A percentile compares a stretch with the other conserved stretches of the same genome.
phyloP scores from a whole-genome alignment of 1,140 invertebrate genomes.

The Hyles vespertilio region DNA sequence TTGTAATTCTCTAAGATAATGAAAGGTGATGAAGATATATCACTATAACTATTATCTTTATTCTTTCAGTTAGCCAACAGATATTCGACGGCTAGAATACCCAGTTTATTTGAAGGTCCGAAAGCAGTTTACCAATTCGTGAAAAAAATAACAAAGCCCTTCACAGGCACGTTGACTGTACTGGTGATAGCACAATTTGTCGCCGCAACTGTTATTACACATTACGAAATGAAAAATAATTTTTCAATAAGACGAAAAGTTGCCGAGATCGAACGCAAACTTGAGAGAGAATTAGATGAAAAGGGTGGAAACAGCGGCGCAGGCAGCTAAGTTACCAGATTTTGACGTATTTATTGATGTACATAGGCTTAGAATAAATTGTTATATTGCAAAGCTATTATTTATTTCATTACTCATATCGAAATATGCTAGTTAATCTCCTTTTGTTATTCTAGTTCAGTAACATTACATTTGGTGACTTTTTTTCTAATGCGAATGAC shows the following conservation, averaged over 20 bases:
- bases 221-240: conserved; percentile 62
- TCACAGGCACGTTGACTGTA: conserved; percentile 31
- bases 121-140: conserved; percentile 55
- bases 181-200: conserved; percentile 38
- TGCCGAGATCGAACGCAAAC: conserved; percentile 42
- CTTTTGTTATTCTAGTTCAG: too few species aligned
- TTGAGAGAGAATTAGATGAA: conserved; percentile 25
- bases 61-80: conserved; percentile 67
- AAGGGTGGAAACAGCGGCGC: neutral
- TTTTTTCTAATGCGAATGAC: too few species aligned
- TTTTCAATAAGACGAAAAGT: conserved; percentile 45
- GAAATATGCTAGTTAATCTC: too few species aligned
- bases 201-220: conserved; percentile 49
- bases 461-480: too few species aligned
- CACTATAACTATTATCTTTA: neutral
- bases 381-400: too few species aligned
- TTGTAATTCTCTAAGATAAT: too few species aligned
- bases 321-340: conserved; percentile 1
- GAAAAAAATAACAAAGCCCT: conserved; percentile 44
- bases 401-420: too few species aligned
- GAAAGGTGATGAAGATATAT: too few species aligned
- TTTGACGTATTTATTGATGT: too few species aligned
- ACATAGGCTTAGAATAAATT: too few species aligned
- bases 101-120: conserved; percentile 46
- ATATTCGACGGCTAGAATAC: conserved; percentile 64